Evolutionary conservation across 2,888 invertebrate species (phyloP).

Genomic region (Bibio marci): DNA sequence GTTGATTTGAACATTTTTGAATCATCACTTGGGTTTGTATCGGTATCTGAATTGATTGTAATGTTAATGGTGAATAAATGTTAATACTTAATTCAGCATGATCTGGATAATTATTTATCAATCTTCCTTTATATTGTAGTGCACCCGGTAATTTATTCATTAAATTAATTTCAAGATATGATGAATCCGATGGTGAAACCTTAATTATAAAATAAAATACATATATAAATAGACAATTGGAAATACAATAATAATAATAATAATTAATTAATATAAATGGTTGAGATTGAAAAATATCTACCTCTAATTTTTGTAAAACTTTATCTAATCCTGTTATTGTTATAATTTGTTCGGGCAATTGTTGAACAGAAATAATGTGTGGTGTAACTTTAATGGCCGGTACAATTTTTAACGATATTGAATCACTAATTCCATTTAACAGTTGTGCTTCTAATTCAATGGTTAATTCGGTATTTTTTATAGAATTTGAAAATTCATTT

Average conservation of each 20-base stretch:
- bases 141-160: slow-evolving; percentile 22
- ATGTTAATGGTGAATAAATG: slow-evolving; percentile 24
- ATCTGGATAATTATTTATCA: slow-evolving; percentile 18
- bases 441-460: slow-evolving; percentile 25
- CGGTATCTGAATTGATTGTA: slow-evolving; percentile 25
- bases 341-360: slow-evolving; percentile 24
- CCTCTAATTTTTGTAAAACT: slow-evolving; percentile 36
- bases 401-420: slow-evolving; percentile 23
- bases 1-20: slow-evolving; percentile 18
- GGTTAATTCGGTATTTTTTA: slow-evolving; percentile 23
- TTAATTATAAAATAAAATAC: slow-evolving; percentile 14
- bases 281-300: too few species aligned
- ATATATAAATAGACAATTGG: too few species aligned
- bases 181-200: slow-evolving; percentile 26
- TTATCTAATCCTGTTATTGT: slow-evolving; percentile 35
- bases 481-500: slow-evolving; percentile 20
- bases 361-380: slow-evolving; percentile 17
- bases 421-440: slow-evolving; percentile 22
- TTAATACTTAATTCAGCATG: slow-evolving; percentile 22
- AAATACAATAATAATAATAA: too few species aligned
- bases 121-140: slow-evolving; percentile 22
- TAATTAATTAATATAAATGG: too few species aligned
- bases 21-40: slow-evolving; percentile 17
- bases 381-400: slow-evolving; percentile 25
- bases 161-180: slow-evolving; percentile 19